Percentiles rank a stretch among this genome's conserved stretches.
Evolutionary conservation across 2,797 vertebrate species (phyloP).

Genomic region (Loriculus beryllinus): DNA sequence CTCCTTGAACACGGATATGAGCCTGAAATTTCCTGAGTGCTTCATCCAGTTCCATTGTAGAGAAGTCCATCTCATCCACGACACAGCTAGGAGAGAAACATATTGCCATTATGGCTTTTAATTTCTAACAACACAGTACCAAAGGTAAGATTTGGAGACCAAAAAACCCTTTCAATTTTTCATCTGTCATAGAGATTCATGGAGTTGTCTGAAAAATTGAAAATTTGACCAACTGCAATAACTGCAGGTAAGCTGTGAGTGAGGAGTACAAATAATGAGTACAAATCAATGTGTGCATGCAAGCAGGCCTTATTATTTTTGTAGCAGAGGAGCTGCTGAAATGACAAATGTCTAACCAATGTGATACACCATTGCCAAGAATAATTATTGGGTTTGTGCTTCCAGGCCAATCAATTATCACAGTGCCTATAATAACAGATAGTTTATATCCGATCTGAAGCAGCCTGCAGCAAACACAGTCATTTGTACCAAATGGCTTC

Average conservation of each 20-base stretch:
- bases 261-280: background rate
- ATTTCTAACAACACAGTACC: background rate
- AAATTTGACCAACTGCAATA: background rate
- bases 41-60: conserved; percentile 93
- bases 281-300: background rate
- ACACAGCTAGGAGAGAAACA: conserved; percentile 84
- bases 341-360: background rate
- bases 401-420: background rate
- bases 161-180: background rate
- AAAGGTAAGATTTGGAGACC: background rate
- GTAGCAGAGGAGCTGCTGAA: background rate
- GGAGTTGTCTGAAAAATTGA: background rate
- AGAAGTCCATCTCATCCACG: conserved; percentile 98
- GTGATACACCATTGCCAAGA: background rate
- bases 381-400: background rate
- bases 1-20: conserved; percentile 95
- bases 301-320: background rate
- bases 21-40: conserved; percentile 97
- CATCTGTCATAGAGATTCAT: background rate
- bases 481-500: background rate
- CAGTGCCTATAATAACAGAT: background rate
- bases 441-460: background rate
- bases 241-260: background rate
- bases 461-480: background rate
- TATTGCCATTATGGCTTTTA: background rate